Evolutionary conservation across 2,888 invertebrate genomes (phyloP).

Genomic region (Plebejus argus): DNA sequence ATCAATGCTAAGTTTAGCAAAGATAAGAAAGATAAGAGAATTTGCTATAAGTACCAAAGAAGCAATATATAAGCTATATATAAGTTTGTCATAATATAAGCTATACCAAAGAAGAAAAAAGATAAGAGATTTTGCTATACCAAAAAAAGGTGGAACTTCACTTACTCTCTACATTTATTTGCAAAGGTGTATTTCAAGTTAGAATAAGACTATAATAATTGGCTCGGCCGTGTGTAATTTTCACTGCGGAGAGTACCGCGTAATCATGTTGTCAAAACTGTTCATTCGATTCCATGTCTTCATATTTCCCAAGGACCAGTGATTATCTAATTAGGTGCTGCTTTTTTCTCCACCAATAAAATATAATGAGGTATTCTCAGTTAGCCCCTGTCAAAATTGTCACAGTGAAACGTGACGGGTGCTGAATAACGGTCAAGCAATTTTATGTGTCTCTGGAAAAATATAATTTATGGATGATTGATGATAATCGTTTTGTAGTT

Average conservation of each 20-base stretch:
- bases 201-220: conserved; percentile 22
- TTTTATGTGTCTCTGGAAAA: not conserved
- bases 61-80: no score
- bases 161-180: not conserved
- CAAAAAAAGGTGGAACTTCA: not conserved
- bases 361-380: conserved; percentile 10
- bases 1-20: not conserved
- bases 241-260: conserved; percentile 13
- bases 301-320: conserved; percentile 27
- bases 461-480: not conserved
- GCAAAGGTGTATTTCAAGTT: conserved; percentile 4
- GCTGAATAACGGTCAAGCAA: not conserved
- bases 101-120: no score
- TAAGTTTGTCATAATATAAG: no score
- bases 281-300: conserved; percentile 22
- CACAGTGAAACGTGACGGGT: not conserved
- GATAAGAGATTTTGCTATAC: not conserved
- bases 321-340: conserved; percentile 11
- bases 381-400: conserved; percentile 8
- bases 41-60: not conserved
- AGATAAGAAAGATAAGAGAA: not conserved
- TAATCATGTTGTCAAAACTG: conserved; percentile 29
- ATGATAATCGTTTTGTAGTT: not conserved
- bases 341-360: conserved; percentile 3
- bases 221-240: conserved; percentile 18